A percentile compares a stretch with the other conserved stretches of the same genome.
Conservation (phyloP, 1,140 invertebrate species). For the Pristionchus pacificus region DNA sequence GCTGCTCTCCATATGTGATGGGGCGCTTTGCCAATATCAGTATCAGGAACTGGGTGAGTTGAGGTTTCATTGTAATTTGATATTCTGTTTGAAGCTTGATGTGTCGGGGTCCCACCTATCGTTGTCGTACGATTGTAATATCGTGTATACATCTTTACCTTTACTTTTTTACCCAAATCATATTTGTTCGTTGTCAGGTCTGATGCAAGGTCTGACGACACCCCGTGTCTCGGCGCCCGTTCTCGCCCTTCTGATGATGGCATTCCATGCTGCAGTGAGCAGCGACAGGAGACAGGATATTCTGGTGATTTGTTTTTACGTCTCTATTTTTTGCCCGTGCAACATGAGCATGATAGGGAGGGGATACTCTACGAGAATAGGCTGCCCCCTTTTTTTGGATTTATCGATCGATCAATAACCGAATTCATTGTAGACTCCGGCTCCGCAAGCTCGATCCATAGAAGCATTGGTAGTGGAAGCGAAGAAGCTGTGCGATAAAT, state of each 20-base stretch:
- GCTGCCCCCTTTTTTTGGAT: not conserved
- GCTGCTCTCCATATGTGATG: not conserved
- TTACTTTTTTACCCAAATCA: not conserved
- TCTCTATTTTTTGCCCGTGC: no score
- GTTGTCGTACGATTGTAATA: not conserved
- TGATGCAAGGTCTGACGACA: not conserved
- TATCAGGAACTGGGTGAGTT: not conserved
- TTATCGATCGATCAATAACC: no score
- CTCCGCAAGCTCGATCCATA: not conserved
- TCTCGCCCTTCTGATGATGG: not conserved
- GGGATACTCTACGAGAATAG: not conserved
- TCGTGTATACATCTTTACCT: not conserved
- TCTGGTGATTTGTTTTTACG: not conserved
- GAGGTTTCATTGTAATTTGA: no score
- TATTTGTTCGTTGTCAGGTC: not conserved
- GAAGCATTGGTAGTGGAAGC: not conserved
- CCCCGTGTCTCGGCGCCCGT: not conserved
- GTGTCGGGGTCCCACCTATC: no score
- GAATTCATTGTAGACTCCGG: not conserved
- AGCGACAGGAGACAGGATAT: not conserved
- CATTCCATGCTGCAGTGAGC: not conserved
- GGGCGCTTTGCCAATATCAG: not conserved
- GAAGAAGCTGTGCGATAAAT: not conserved
- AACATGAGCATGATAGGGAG: not conserved
- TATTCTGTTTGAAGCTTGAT: no score